These are phyloP conservation scores for Sciaenops ocellatus DNA, from an alignment of 2,797 vertebrate species.

Conservation along the genomic window DNA sequence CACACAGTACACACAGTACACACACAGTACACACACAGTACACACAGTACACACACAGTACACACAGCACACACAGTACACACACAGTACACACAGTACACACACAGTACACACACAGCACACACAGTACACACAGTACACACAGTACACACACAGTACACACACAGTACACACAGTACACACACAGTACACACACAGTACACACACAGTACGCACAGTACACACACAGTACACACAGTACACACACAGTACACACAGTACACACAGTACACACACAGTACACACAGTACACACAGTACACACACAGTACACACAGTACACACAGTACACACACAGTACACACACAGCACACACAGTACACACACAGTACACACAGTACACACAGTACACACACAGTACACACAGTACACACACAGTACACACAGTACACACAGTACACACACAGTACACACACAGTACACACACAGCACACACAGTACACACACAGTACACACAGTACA, in stretches of 20 bases:
- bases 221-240: constrained; percentile 12
- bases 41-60: constrained; percentile 36
- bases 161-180: constrained; percentile 34
- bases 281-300: constrained; percentile 29
- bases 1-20: not conserved
- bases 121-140: too few species aligned
- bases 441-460: not conserved
- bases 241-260: constrained; percentile 29
- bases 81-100: constrained; percentile 10
- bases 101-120: constrained; percentile 34
- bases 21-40: too few species aligned
- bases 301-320: constrained; percentile 43
- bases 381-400: not conserved
- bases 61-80: not conserved
- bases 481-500: constrained; percentile 31
- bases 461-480: constrained; percentile 8
- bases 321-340: not conserved
- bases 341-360: constrained; percentile 8
- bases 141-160: not conserved
- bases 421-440: constrained; percentile 28
- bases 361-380: constrained; percentile 31
- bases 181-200: constrained; percentile 29
- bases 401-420: too few species aligned
- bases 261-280: not conserved
- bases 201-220: not conserved